These are phyloP conservation scores for Dipodomys stephensi DNA, from an alignment of 2,113 vertebrate genomes.

Conservation along the genomic window DNA sequence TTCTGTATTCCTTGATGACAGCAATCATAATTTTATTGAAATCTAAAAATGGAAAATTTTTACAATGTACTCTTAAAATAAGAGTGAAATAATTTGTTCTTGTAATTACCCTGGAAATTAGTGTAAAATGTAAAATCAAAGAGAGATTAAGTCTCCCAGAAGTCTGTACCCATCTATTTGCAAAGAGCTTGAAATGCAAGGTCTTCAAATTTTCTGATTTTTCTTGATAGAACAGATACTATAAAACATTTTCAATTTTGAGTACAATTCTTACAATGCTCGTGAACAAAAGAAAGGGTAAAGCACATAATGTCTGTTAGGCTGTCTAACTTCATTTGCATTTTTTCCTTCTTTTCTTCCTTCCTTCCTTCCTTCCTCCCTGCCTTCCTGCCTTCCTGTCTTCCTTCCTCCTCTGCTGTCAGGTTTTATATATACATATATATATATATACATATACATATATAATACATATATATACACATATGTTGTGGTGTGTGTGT, in stretches of 20 bases:
- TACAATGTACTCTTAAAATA: not conserved
- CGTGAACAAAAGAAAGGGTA: not conserved
- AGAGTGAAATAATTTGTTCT: not conserved
- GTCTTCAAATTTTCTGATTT: constrained; percentile 42
- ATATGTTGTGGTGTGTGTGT: too few species aligned
- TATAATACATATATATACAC: too few species aligned
- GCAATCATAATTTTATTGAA: not conserved
- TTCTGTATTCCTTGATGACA: not conserved
- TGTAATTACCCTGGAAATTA: not conserved
- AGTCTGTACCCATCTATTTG: not conserved
- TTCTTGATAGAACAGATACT: not conserved
- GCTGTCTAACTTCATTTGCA: not conserved
- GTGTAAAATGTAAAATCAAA: not conserved
- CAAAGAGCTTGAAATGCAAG: not conserved
- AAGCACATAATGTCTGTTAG: not conserved
- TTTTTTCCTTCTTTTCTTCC: too few species aligned
- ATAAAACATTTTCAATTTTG: not conserved
- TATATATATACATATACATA: too few species aligned
- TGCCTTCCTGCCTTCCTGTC: too few species aligned
- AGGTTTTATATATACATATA: too few species aligned
- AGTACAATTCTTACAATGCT: not conserved
- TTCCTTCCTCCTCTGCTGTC: too few species aligned
- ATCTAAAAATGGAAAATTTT: not conserved
- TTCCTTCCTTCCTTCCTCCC: too few species aligned
- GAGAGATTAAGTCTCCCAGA: not conserved